Base-by-base conservation (phyloP, 2,797 vertebrate species). In the Salarias fasciatus region DNA sequence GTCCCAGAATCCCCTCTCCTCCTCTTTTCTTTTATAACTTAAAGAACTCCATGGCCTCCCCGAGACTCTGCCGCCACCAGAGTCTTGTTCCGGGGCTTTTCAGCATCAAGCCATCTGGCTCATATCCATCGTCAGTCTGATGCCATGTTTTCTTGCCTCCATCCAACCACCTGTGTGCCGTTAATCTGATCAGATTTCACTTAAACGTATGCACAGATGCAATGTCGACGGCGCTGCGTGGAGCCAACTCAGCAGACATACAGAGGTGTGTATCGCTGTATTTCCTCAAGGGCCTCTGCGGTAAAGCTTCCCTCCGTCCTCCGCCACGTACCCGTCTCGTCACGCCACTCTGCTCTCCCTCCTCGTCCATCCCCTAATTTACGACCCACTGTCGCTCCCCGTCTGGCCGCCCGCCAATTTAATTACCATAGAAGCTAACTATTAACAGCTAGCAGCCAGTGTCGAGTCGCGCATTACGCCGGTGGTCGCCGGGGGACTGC, bases 401-500 rank as follows among this genome's bases (percentile, higher is more conserved):
- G 59, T 83, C 87, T 90, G 90, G 88, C 80, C 52, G 3, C 12
- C 37, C 0, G 80, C 89, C 89, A 90, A 87, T 92, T 91, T 89
- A 91, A 93, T 93, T 90, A 88, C 74, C 75, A 87, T 79, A 86
- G 88, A 84, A 91, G 86, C 87, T 75, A 86, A 89, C 83, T 79
- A 84, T 88, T 86, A 90, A 89, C 85, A 86, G 79, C 79, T 80
- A 64, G 72, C 77, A 43, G 82, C 63, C 53, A 15, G 70, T 72
- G 72, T 80, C 72, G 8, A 83, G 75, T 77, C 75, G 36, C 65
- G 70, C 52, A 66, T 86, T 66, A 75, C 56, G 63, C 63, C 33
- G 48, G 68, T 50, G 53, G 64, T 78, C 69, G 56, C 30, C n/a
- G 51, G 36, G 69, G 63, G 72, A 69, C 68, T 49, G 57, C 56